A percentile compares a stretch with the other conserved stretches of the same genome.
These are phyloP conservation scores for Anas platyrhynchos DNA, from an alignment of 2,113 vertebrate genomes.

Conservation along the genomic window DNA sequence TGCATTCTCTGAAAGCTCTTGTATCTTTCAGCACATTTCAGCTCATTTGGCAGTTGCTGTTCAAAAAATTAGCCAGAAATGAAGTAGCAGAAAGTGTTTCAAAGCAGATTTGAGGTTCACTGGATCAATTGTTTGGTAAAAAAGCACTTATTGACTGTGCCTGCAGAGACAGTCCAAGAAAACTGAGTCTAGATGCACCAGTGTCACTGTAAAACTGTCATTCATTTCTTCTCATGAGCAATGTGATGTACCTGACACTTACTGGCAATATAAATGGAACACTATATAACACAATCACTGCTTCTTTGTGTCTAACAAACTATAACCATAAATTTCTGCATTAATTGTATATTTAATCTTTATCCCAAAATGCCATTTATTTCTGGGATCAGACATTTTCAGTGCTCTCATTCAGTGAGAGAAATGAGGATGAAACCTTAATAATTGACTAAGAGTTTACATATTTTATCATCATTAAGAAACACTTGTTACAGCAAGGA, in stretches of 20 bases:
- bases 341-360: neutral
- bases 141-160: neutral
- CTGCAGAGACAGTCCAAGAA: neutral
- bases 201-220: neutral
- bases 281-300: neutral
- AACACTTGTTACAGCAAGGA: neutral
- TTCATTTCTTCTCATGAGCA: neutral
- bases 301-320: neutral
- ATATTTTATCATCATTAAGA: conserved; percentile 32
- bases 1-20: neutral
- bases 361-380: neutral
- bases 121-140: neutral
- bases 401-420: neutral
- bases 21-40: neutral
- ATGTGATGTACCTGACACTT: neutral
- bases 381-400: neutral
- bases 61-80: neutral
- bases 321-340: neutral
- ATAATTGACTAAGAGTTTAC: conserved; percentile 18
- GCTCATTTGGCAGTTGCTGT: neutral
- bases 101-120: neutral
- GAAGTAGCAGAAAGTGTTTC: neutral
- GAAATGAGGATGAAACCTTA: neutral
- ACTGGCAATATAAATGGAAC: neutral
- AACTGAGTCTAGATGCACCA: neutral